Evolutionary conservation across 2,797 vertebrate genomes (phyloP).

Genomic region (Oreochromis grahami): DNA sequence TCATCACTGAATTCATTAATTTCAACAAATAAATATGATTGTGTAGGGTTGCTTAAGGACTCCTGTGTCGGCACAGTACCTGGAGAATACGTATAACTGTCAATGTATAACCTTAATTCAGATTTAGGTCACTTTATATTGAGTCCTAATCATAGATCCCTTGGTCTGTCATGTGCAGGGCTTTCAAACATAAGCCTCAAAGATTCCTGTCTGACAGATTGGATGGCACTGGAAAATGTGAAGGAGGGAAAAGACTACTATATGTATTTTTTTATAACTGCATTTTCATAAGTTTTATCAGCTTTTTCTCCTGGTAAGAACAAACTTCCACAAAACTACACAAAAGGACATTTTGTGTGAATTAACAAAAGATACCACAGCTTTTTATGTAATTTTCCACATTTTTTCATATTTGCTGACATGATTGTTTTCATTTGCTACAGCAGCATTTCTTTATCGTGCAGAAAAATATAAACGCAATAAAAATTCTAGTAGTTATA

Average conservation of each 20-base stretch:
- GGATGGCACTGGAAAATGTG: neutral
- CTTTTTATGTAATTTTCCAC: neutral
- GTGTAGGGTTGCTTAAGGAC: slow-evolving; percentile 13
- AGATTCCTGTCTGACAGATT: too few relatives aligned
- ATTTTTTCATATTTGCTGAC: neutral
- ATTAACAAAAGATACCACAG: neutral
- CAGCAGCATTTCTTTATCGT: neutral
- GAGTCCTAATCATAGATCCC: neutral
- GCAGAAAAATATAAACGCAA: neutral
- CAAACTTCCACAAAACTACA: neutral
- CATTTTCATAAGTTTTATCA: neutral
- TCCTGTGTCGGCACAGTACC: slow-evolving; percentile 34
- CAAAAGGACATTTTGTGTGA: neutral
- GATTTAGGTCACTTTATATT: too few relatives aligned
- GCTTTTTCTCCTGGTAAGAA: neutral
- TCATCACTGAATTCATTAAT: neutral
- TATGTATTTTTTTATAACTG: neutral
- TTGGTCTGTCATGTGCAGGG: rapidly evolving
- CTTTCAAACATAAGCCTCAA: too few relatives aligned
- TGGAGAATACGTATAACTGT: slow-evolving; percentile 44
- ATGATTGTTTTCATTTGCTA: neutral
- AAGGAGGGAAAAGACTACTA: neutral
- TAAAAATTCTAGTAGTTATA: neutral
- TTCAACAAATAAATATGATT: neutral
- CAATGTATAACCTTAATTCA: neutral